A percentile compares a stretch with the other conserved stretches of the same genome.
Conservation (phyloP, 2,888 invertebrate species). For the Apoderus coryli region DNA sequence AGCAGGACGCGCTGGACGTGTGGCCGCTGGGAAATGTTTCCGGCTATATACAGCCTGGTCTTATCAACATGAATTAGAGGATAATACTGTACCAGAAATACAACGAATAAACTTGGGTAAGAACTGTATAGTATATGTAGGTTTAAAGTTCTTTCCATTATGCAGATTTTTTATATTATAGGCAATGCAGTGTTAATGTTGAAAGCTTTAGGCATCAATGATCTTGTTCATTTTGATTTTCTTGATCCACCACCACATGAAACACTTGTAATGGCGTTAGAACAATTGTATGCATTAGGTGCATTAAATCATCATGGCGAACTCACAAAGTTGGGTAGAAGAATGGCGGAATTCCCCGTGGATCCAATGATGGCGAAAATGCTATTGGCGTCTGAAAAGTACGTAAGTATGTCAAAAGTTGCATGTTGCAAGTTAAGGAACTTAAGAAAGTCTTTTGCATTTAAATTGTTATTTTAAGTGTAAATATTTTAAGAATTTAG, state of each 20-base stretch:
- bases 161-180: no score
- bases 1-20: constrained; percentile 89
- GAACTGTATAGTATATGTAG: no score
- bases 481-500: no score
- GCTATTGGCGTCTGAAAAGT: constrained; percentile 93
- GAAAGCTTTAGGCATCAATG: constrained; percentile 90
- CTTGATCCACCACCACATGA: constrained; percentile 95
- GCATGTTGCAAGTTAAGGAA: no score
- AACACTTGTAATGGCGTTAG: constrained; percentile 68
- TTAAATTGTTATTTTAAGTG: no score
- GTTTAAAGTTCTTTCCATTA: no score
- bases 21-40: constrained; percentile 96
- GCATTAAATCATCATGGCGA: constrained; percentile 96
- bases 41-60: constrained; percentile 97
- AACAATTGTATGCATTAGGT: constrained; percentile 94
- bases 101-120: constrained; percentile 93
- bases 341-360: constrained; percentile 99
- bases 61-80: constrained; percentile 94
- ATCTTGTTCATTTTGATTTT: constrained; percentile 96
- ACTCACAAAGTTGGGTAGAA: constrained; percentile 86
- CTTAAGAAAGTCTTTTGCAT: no score
- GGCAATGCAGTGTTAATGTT: constrained; percentile 94
- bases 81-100: constrained; percentile 96
- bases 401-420: constrained; percentile 31
- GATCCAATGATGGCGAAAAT: constrained; percentile 99